phyloP scores from a whole-genome alignment of 2,888 invertebrate genomes.

The Aplocera efformata region DNA sequence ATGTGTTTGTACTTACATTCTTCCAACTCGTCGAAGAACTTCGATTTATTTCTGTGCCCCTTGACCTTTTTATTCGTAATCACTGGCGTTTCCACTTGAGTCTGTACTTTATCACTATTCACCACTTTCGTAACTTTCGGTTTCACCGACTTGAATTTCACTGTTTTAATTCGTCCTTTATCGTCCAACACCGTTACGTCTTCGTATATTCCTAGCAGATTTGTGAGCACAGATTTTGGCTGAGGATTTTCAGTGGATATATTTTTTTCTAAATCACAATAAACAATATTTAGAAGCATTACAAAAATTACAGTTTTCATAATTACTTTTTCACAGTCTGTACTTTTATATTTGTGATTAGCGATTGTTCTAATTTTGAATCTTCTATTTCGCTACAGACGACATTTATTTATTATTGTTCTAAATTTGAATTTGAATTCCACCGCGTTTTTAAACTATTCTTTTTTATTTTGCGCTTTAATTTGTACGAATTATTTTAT shows the following conservation, averaged over 20 bases:
- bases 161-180: constrained; percentile 56
- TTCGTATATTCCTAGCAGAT: constrained; percentile 46
- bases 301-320: constrained; percentile 9
- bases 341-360: too few relatives aligned
- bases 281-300: constrained; percentile 1
- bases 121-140: constrained; percentile 32
- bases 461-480: constrained; percentile 1
- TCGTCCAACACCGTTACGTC: constrained; percentile 63
- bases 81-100: constrained; percentile 23
- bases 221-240: constrained; percentile 9
- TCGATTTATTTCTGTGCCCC: constrained; percentile 55
- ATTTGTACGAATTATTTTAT: too few relatives aligned
- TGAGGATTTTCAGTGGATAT: constrained; percentile 40
- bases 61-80: constrained; percentile 24
- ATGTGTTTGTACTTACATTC: constrained; percentile 81
- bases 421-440: constrained; percentile 6
- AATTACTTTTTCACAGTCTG: too few relatives aligned
- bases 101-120: constrained; percentile 15
- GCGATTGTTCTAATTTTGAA: too few relatives aligned
- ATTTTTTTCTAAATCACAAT: constrained; percentile 32
- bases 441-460: background rate
- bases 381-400: too few relatives aligned
- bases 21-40: constrained; percentile 86
- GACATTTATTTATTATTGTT: constrained; percentile 1
- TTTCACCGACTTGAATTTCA: constrained; percentile 57